Percentiles rank a stretch among this genome's conserved stretches.
Evolutionary conservation across 2,888 invertebrate genomes (phyloP).

Genomic region (Drosophila rubida): DNA sequence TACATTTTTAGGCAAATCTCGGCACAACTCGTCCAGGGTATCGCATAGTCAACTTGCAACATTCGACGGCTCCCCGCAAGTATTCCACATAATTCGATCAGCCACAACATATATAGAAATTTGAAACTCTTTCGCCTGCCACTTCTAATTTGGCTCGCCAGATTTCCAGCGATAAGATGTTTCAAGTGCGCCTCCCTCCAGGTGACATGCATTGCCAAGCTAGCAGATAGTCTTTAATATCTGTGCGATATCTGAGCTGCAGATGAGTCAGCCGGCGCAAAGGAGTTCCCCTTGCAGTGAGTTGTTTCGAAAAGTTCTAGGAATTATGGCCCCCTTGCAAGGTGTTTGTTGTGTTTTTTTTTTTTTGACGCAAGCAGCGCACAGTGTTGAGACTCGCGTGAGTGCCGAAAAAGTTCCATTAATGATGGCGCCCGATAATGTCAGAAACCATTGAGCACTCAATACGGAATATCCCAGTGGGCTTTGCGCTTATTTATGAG

Average conservation of each 20-base stretch:
- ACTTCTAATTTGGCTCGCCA: not conserved
- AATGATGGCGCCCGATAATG: slow-evolving; percentile 35
- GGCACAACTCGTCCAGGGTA: slow-evolving; percentile 1
- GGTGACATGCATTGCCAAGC: too few species aligned
- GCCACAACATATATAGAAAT: not conserved
- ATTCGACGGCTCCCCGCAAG: too few species aligned
- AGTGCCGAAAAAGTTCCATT: slow-evolving; percentile 22
- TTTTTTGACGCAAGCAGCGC: slow-evolving; percentile 2
- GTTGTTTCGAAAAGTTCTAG: not conserved
- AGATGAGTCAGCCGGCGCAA: not conserved
- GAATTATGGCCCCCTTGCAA: not conserved
- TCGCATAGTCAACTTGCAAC: not conserved
- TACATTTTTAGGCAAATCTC: not conserved
- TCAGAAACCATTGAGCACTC: slow-evolving; percentile 7
- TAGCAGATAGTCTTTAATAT: too few species aligned
- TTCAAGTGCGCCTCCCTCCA: not conserved
- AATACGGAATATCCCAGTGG: slow-evolving; percentile 29
- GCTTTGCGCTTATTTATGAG: slow-evolving; percentile 38
- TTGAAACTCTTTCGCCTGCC: not conserved
- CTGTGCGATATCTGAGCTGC: too few species aligned
- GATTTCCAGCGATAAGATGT: slow-evolving; percentile 1
- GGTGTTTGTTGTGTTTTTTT: not conserved
- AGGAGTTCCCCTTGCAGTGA: slow-evolving; percentile 3
- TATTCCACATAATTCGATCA: too few species aligned
- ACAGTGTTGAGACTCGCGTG: slow-evolving; percentile 16